Base-by-base conservation (phyloP, 1,140 invertebrate species). In the Geopemphigus sp. region DNA sequence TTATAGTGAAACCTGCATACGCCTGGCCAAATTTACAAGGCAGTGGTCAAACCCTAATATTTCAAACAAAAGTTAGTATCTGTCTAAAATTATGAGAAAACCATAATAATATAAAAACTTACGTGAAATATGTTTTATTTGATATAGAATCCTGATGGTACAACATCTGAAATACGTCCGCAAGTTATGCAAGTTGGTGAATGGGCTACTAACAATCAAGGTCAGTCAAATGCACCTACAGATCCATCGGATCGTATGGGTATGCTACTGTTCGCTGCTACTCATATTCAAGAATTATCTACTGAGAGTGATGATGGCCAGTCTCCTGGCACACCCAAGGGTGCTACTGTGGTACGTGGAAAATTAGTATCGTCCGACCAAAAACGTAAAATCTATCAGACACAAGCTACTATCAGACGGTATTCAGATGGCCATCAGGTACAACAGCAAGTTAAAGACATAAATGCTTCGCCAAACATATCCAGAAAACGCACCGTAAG, bases 161-260 rank as follows among this genome's bases (percentile, higher is more conserved):
- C 74, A 78, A 63, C 57, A 26, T 78, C 74, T 61, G 74, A 78
- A 50, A 29, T 78, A 61, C 74, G 74, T 50, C 74, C 74, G 11
- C 68, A 78, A 78, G 74, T 78, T 0, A 78, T 78, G 74, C 74
- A 78, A 78, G 74, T 78, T 63, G 74, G 57, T 61, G 73, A 78
- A 47, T 78, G 74, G 74, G 57, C 74, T 6, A 78, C 63, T 29
- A 4, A 3, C 3, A 78, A 61, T 78, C 57, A 78, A 50, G 74
- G 57, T 29, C 74, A 78, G 50, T 78, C 74, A 45, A 78, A 78
- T 61, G 57, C 57, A 10, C 74, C 74, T 12, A 78, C 74, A 12
- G 74, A 78, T 78, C 74, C 74, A 3, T 78, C 74, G 14, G 74
- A 78, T 4, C 74, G 74, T 0, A 63, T 78, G 74, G 74, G 74